Evolutionary conservation across 2,888 invertebrate species (phyloP).

Genomic region (Pseudococcus longispinus): DNA sequence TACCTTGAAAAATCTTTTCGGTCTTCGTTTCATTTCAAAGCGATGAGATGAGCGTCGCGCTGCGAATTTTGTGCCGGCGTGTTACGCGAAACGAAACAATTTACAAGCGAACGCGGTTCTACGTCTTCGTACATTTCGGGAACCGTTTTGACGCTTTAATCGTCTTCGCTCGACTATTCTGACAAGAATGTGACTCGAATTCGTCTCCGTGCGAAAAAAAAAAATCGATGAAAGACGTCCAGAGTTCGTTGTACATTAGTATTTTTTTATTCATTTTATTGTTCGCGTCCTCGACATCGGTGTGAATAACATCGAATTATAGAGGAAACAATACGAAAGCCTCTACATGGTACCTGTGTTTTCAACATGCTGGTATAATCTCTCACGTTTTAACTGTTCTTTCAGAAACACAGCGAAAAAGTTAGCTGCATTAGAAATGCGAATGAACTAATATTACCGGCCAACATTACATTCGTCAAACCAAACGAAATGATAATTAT

Average conservation of each 20-base stretch:
- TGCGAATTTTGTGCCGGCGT: conserved; percentile 25
- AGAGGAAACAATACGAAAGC: conserved; percentile 38
- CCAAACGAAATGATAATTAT: background rate
- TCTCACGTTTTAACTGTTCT: conserved; percentile 46
- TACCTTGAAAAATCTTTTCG: conserved; percentile 39
- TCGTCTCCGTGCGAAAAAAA: conserved; percentile 42
- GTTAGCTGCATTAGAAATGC: background rate
- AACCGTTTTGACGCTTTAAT: conserved; percentile 41
- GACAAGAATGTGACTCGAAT: conserved; percentile 44
- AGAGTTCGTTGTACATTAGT: conserved; percentile 37
- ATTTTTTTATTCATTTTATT: conserved; percentile 41
- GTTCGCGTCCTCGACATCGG: conserved; percentile 38
- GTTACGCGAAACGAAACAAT: conserved; percentile 44
- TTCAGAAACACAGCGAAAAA: background rate
- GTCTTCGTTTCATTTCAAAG: background rate
- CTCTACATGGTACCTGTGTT: conserved; percentile 38
- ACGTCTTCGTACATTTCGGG: conserved; percentile 15
- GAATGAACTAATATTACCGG: conserved; percentile 11
- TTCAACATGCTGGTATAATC: conserved; percentile 33
- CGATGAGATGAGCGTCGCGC: background rate
- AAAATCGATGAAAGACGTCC: conserved; percentile 37
- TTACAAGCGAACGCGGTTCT: background rate
- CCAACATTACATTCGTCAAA: background rate
- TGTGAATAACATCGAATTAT: conserved; percentile 46
- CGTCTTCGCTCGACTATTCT: conserved; percentile 9